Evolutionary conservation across 2,888 invertebrate species (phyloP).

Genomic region (Tetragonisca angustula): DNA sequence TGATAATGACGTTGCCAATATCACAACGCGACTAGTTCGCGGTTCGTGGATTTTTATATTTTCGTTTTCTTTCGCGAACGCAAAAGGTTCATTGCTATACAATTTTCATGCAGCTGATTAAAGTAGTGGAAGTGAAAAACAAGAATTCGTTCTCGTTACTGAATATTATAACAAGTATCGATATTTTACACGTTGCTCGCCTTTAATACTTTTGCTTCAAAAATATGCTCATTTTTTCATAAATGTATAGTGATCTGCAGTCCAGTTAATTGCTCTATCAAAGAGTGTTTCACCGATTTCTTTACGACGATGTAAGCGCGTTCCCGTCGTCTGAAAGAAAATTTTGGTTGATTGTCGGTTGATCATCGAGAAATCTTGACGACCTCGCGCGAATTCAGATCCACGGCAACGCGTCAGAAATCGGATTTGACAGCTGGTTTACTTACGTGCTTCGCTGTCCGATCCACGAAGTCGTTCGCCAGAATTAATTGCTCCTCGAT

Average conservation of each 20-base stretch:
- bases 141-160: no score
- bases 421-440: constrained; percentile 45
- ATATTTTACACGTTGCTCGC: no score
- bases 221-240: no score
- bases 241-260: no score
- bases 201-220: no score
- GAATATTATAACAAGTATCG: no score
- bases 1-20: neutral
- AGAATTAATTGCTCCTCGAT: constrained; percentile 55
- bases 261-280: neutral
- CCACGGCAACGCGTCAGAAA: constrained; percentile 31
- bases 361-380: constrained; percentile 34
- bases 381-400: constrained; percentile 28
- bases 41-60: neutral
- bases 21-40: neutral
- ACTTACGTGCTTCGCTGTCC: constrained; percentile 42
- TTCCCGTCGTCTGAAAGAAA: neutral
- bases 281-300: neutral
- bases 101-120: no score
- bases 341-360: constrained; percentile 1
- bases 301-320: neutral
- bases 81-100: constrained; percentile 5
- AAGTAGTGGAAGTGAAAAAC: no score
- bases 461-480: constrained; percentile 35
- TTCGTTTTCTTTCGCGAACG: neutral